phyloP scores from a whole-genome alignment of 2,113 vertebrate genomes.

The Hemiprocne comata region DNA sequence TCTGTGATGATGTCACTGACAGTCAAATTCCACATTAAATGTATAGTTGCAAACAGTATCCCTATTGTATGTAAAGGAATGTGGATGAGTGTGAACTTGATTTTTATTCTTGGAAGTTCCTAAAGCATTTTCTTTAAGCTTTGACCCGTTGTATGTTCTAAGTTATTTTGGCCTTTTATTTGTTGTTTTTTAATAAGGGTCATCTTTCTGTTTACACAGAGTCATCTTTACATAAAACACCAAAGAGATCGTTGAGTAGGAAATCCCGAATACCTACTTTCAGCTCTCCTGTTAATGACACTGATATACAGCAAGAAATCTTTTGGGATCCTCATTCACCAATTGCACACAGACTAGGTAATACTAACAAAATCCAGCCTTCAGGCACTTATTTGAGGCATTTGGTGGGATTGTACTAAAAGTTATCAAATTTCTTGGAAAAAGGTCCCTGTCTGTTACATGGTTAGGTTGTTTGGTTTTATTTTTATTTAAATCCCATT shows the following conservation, averaged over 20 bases:
- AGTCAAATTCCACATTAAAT: not conserved
- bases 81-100: not conserved
- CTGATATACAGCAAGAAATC: conserved; percentile 79
- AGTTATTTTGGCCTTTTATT: not conserved
- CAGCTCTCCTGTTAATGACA: conserved; percentile 78
- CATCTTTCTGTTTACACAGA: conserved; percentile 63
- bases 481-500: not conserved
- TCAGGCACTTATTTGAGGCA: not conserved
- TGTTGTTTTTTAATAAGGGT: not conserved
- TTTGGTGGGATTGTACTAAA: not conserved
- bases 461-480: not conserved
- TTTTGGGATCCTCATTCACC: conserved; percentile 86
- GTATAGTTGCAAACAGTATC: not conserved
- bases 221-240: conserved; percentile 72
- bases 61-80: not conserved
- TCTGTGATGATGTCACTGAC: not conserved
- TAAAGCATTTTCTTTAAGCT: not conserved
- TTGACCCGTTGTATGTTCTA: not conserved
- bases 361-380: not conserved
- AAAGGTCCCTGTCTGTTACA: not conserved
- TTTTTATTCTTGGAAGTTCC: not conserved
- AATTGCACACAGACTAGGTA: conserved; percentile 75
- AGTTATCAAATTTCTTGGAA: not conserved
- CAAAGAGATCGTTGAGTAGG: conserved; percentile 63
- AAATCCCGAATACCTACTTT: conserved; percentile 64